Percentiles rank a stretch among this genome's conserved stretches.
phyloP scores from a whole-genome alignment of 35 echinoderm and acorn worm species.

The Lytechinus pictus region DNA sequence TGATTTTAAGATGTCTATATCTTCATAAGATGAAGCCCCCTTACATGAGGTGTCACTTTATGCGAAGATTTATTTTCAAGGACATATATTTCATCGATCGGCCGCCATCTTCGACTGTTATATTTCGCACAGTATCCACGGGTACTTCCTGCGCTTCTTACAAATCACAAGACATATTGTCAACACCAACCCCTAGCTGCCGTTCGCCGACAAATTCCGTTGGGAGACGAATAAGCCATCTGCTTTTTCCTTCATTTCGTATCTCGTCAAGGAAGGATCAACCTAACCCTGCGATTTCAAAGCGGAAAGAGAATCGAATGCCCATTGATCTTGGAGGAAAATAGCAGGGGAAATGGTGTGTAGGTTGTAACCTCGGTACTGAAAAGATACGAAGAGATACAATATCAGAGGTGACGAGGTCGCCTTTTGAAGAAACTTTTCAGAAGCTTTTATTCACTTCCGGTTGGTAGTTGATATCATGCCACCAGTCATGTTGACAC shows the following conservation, averaged over 20 bases:
- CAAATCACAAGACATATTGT: not conserved
- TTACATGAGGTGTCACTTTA: not conserved
- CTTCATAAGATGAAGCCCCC: not conserved
- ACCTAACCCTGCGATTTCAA: not conserved
- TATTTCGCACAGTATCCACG: not conserved
- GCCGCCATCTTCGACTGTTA: not conserved
- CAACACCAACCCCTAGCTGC: not conserved
- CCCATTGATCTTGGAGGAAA: not conserved
- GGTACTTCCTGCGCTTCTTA: not conserved
- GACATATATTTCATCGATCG: not conserved
- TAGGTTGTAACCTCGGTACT: not conserved
- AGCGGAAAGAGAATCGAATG: not conserved
- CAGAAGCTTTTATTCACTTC: not conserved
- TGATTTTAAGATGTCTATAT: not conserved
- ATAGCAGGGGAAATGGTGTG: not conserved
- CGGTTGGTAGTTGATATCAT: not conserved
- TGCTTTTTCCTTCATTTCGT: not conserved
- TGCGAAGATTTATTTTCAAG: not conserved
- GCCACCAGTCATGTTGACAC: not conserved
- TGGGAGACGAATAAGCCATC: not conserved
- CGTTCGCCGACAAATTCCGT: not conserved
- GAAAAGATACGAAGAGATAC: slow-evolving; percentile 12
- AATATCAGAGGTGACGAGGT: not conserved
- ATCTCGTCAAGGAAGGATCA: not conserved
- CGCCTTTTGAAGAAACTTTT: not conserved